Base-by-base conservation (phyloP, 2,888 invertebrate genomes). In the Rotaria magnacalcarata region DNA sequence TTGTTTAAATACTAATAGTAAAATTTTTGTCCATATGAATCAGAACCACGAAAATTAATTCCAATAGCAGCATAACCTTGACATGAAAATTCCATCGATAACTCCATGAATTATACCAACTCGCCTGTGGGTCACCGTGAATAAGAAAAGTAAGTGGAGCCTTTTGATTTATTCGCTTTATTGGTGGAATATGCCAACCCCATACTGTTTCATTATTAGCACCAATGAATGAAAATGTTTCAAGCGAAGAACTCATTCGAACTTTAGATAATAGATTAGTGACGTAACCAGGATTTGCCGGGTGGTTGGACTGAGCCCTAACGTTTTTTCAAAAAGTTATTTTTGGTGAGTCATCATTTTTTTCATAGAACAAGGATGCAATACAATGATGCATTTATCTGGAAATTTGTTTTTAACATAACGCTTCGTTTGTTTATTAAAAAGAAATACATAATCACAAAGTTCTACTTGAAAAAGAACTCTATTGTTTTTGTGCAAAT, bases 1-100 rank as follows among this genome's bases (percentile, higher is more conserved):
- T 27, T 27, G 11, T 67, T 7, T 67, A 67, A 67, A 60, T 60
- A 27, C 60, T 60, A 27, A 27, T 11, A 11, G 60, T 60, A 24
- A 60, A 60, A n/a, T 60, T 60, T 60, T 67, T 67, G 67, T 67
- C 67, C 67, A 34, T 67, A 67, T 3, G 67, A 67, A 67, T 67
- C 67, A 2, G 67, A 67, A 16, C 67, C 67, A 67, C 34, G 67
- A 67, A 67, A 67, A 19, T 67, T 67, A 67, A 67, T 67, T 11
- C 14, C 67, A 67, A 67, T 67, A 7, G 34, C 14, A 6, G 34
- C 67, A 34, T 67, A 67, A 34, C 67, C 67, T 67, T 67, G 67
- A 4, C 34, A 67, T 67, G 67, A 34, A 67, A 67, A 67, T 67
- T 67, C 67, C 67, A 67, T 67, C 67, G 67, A 19, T 67, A 67